Base-by-base conservation (phyloP, 2,113 vertebrate species). In the Gobiocypris rarus region DNA sequence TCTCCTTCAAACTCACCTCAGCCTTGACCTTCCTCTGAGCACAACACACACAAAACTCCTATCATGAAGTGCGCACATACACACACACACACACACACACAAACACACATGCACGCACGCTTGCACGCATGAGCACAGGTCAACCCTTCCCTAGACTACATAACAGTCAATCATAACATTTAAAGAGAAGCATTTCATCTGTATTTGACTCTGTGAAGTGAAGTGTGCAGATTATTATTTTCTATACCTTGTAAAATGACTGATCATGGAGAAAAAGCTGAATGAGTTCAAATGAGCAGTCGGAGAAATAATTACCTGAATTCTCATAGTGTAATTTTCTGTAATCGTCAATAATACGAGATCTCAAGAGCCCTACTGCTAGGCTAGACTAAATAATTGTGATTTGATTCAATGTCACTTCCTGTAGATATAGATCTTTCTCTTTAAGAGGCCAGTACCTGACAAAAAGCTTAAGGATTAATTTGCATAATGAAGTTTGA, bases 381-480 rank as follows among this genome's bases (percentile, higher is more conserved):
- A 89, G 85, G 88, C 84, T 89, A 90, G 89, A 93, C 91, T 92
- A 89, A 91, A 79, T 71, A 84, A 93, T 91, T 94, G 93, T 91
- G 88, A 91, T 89, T 90, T 88, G 92, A 88, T 86, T 89, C 90
- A 91, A 88, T 92, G 77, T 84, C 83, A 88, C 92, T 90, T 91
- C 87, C 48, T 75, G 63, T 59, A 76, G 87, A 92, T 90, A 87
- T 88, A 86, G 89, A 85, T 93, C 89, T 92, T 90, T 94, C 90
- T 91, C 89, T 88, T 92, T 93, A 92, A 92, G 89, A 87, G 90
- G 89, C 87, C 85, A 81, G 87, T 92, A 92, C 94, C 94, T 92
- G 94, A 93, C 93, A 95, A 95, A 91, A 92, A 92, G 92, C 93
- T 90, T 92, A 93, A 94, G 90, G 92, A 91, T 91, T 92, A 91